Evolutionary conservation across 2,888 invertebrate species (phyloP).

Genomic region (Thecocarcelia acutangulata): DNA sequence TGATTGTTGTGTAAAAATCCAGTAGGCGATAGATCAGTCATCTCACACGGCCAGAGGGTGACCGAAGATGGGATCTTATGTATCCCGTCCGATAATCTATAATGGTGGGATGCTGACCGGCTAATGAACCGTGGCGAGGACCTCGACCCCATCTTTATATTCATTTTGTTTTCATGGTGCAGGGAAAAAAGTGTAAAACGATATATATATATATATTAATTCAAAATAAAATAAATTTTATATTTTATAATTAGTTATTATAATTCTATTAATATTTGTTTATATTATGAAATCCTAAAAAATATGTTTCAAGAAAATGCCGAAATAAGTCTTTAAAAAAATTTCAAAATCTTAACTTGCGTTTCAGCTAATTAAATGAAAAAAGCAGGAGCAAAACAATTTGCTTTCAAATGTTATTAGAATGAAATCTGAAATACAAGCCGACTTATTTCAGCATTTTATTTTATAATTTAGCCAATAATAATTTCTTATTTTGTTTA

Average conservation of each 20-base stretch:
- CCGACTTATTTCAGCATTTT: slow-evolving; percentile 57
- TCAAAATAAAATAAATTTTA: slow-evolving; percentile 71
- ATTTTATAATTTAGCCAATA: slow-evolving; percentile 5
- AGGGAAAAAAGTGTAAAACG: slow-evolving; percentile 53
- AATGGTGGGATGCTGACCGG: slow-evolving; percentile 81
- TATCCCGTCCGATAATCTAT: slow-evolving; percentile 84
- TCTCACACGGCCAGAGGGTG: slow-evolving; percentile 95
- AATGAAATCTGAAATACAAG: neutral
- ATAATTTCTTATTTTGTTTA: slow-evolving; percentile 47
- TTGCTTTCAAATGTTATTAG: too few relatives aligned
- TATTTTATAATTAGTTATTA: slow-evolving; percentile 24
- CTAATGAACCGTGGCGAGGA: slow-evolving; percentile 82
- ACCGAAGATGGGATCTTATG: slow-evolving; percentile 94
- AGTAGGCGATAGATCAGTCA: slow-evolving; percentile 85
- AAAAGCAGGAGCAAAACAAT: too few relatives aligned
- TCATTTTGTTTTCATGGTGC: slow-evolving; percentile 44
- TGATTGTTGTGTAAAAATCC: slow-evolving; percentile 77
- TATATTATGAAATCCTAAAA: slow-evolving; percentile 43
- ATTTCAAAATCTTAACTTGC: too few relatives aligned
- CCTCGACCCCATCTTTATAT: slow-evolving; percentile 90
- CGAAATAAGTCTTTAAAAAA: slow-evolving; percentile 51
- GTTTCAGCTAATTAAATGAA: too few relatives aligned
- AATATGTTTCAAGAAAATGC: slow-evolving; percentile 16
- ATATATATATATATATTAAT: slow-evolving; percentile 68
- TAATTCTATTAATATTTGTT: slow-evolving; percentile 40